Percentiles rank a stretch among this genome's conserved stretches.
Conservation (phyloP, 1,140 invertebrate species). For the Himalopsyche phryganea region DNA sequence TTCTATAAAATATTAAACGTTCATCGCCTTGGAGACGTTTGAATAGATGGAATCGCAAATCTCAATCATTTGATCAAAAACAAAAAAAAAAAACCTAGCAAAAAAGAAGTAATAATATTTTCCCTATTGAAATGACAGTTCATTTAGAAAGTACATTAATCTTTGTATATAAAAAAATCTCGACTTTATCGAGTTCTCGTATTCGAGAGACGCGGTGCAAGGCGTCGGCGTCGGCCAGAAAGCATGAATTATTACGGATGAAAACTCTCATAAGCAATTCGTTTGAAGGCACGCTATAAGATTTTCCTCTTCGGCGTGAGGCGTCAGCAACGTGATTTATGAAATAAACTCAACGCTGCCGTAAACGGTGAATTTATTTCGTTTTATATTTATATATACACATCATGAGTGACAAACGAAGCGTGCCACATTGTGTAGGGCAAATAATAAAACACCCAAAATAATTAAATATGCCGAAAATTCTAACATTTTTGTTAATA, state of each 20-base stretch:
- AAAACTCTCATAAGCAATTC: constrained; percentile 12
- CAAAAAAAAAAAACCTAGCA: no score
- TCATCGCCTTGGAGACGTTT: no score
- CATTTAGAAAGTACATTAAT: constrained; percentile 12
- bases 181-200: constrained; percentile 9
- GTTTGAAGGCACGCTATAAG: constrained; percentile 1
- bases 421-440: no score
- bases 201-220: constrained; percentile 3
- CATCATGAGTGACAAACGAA: no score
- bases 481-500: no score
- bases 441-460: no score
- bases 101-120: no score
- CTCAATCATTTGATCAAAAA: no score
- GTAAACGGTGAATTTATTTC: not conserved
- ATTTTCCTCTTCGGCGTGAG: not conserved
- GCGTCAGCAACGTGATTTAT: constrained; percentile 4
- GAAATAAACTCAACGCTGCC: not conserved
- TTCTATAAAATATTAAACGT: no score
- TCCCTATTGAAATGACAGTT: no score
- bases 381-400: not conserved
- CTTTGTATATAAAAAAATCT: constrained; percentile 12
- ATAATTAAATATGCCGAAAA: no score
- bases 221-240: constrained; percentile 13
- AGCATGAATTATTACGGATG: constrained; percentile 25
- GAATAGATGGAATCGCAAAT: no score